These are phyloP conservation scores for Lamproptera curius DNA, from an alignment of 2,888 invertebrate genomes.

Conservation along the genomic window DNA sequence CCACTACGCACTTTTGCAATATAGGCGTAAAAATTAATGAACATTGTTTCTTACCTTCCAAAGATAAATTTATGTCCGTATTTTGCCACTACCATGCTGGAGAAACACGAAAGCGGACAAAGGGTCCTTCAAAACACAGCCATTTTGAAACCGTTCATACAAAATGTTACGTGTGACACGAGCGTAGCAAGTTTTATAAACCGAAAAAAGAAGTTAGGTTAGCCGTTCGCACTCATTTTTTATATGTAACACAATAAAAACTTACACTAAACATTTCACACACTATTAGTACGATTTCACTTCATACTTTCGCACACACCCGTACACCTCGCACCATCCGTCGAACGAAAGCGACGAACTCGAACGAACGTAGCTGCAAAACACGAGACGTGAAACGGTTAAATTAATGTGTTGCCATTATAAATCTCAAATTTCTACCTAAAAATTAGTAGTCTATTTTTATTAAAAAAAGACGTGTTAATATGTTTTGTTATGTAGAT, in stretches of 20 bases:
- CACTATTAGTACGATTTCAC: slow-evolving; percentile 75
- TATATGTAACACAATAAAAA: slow-evolving; percentile 65
- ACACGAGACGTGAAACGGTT: slow-evolving; percentile 34
- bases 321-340: slow-evolving; percentile 69
- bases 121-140: slow-evolving; percentile 85
- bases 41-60: slow-evolving; percentile 77
- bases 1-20: slow-evolving; percentile 46
- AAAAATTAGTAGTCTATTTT: no score
- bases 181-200: slow-evolving; percentile 49
- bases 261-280: slow-evolving; percentile 77
- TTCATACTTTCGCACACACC: slow-evolving; percentile 77
- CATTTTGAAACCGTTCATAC: slow-evolving; percentile 81
- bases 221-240: slow-evolving; percentile 76
- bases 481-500: no score
- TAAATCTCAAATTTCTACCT: slow-evolving; percentile 29
- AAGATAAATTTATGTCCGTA: slow-evolving; percentile 80
- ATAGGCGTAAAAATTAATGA: slow-evolving; percentile 39
- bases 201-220: slow-evolving; percentile 47
- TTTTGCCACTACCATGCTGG: slow-evolving; percentile 84
- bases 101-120: slow-evolving; percentile 81
- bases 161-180: slow-evolving; percentile 72
- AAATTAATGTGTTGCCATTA: slow-evolving; percentile 41
- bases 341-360: slow-evolving; percentile 63
- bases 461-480: no score
- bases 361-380: slow-evolving; percentile 52